Conservation (phyloP, 2,888 invertebrate species). For the Lasioglossum villosulum region DNA sequence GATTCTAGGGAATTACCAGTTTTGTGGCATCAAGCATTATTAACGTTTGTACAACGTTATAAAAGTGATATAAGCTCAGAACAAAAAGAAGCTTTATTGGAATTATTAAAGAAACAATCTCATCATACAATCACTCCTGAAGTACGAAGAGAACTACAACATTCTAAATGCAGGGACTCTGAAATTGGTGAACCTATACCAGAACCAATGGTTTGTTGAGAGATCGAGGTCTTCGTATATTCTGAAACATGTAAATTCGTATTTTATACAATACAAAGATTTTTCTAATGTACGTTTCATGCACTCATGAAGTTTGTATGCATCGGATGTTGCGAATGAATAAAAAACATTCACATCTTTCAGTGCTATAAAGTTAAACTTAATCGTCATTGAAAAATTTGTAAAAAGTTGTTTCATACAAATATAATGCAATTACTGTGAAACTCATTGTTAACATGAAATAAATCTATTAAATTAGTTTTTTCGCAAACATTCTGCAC, state of each 20-base stretch:
- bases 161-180: slow-evolving; percentile 92
- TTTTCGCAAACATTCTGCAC: neutral
- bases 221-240: slow-evolving; percentile 4
- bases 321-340: neutral
- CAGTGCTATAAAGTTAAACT: neutral
- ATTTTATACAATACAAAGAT: neutral
- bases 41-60: slow-evolving; percentile 97
- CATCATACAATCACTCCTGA: slow-evolving; percentile 92
- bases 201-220: slow-evolving; percentile 73
- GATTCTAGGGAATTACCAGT: slow-evolving; percentile 95
- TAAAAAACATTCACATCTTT: neutral
- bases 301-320: neutral
- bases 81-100: slow-evolving; percentile 94
- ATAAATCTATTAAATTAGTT: neutral
- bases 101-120: slow-evolving; percentile 90
- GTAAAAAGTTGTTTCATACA: neutral
- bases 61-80: slow-evolving; percentile 97
- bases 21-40: slow-evolving; percentile 97
- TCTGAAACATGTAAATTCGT: slow-evolving; percentile 36
- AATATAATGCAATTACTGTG: neutral
- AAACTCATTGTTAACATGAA: neutral
- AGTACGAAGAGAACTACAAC: slow-evolving; percentile 94
- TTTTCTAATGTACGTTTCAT: neutral
- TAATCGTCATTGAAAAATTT: neutral
- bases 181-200: slow-evolving; percentile 85